phyloP scores from a whole-genome alignment of 2,113 vertebrate species.

The Zingel zingel region DNA sequence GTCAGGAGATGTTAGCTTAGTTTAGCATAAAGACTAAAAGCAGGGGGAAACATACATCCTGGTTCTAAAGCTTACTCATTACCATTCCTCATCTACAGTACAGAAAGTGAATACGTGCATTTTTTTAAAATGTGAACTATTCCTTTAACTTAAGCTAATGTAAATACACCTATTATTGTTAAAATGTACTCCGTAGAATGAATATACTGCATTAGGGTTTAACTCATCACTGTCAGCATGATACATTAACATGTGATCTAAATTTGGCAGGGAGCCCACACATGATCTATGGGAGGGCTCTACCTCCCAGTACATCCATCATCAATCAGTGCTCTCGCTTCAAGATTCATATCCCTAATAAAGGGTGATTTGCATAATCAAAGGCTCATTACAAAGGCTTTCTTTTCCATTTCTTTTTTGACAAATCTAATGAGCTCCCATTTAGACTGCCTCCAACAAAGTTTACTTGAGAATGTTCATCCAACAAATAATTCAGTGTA shows the following conservation, averaged over 20 bases:
- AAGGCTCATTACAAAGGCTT: slow-evolving; percentile 37
- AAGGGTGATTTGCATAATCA: slow-evolving; percentile 64
- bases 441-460: not conserved
- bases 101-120: not conserved
- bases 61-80: not conserved
- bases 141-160: not conserved
- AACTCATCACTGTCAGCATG: slow-evolving; percentile 50
- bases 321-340: slow-evolving; percentile 48
- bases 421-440: slow-evolving; percentile 28
- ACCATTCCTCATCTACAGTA: not conserved
- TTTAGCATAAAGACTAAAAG: not conserved
- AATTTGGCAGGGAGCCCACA: slow-evolving; percentile 45
- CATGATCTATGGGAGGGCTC: slow-evolving; percentile 16
- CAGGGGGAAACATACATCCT: not conserved
- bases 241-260: slow-evolving; percentile 59
- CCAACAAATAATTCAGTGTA: not conserved
- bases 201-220: slow-evolving; percentile 24
- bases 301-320: slow-evolving; percentile 33
- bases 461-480: not conserved
- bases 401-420: slow-evolving; percentile 31
- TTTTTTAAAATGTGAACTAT: not conserved
- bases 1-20: not conserved
- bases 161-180: not conserved
- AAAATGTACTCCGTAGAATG: slow-evolving; percentile 14
- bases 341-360: slow-evolving; percentile 50